Evolutionary conservation across 2,888 invertebrate species (phyloP).

Genomic region (Nematopogon swammerdamellus): DNA sequence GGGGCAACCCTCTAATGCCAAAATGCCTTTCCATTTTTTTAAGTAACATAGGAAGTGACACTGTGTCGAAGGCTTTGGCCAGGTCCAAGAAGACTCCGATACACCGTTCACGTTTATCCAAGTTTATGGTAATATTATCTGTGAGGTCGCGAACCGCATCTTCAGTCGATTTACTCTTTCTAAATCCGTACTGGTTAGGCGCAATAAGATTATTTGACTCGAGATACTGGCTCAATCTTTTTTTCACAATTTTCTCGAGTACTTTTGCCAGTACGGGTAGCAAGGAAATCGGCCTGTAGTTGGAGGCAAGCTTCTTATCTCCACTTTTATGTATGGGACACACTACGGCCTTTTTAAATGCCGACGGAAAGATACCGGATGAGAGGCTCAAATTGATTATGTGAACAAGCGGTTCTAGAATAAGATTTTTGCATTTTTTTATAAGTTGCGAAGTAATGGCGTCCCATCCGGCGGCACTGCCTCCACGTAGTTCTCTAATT

Average conservation of each 20-base stretch:
- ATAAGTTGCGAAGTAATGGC: background rate
- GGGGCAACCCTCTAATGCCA: background rate
- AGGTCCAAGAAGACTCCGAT: slow-evolving; percentile 1
- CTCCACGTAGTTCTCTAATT: background rate
- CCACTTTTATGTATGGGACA: background rate
- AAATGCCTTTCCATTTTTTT: background rate
- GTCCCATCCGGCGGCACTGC: background rate
- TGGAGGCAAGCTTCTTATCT: background rate
- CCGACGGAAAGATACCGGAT: background rate
- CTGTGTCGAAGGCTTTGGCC: slow-evolving; percentile 1
- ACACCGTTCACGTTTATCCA: slow-evolving; percentile 1
- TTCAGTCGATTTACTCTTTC: background rate
- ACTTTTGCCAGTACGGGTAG: slow-evolving; percentile 1
- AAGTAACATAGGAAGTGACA: background rate
- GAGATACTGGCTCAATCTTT: background rate
- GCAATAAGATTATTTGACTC: background rate
- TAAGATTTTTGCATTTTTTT: background rate
- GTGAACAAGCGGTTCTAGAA: background rate
- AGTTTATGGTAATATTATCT: background rate
- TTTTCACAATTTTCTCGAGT: background rate
- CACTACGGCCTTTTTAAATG: background rate
- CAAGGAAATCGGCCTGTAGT: slow-evolving; percentile 1
- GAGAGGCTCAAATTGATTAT: background rate
- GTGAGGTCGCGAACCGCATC: background rate
- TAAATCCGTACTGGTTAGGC: slow-evolving; percentile 1